phyloP scores from a whole-genome alignment of 2,113 vertebrate species.

The Lepidothrix coronata region DNA sequence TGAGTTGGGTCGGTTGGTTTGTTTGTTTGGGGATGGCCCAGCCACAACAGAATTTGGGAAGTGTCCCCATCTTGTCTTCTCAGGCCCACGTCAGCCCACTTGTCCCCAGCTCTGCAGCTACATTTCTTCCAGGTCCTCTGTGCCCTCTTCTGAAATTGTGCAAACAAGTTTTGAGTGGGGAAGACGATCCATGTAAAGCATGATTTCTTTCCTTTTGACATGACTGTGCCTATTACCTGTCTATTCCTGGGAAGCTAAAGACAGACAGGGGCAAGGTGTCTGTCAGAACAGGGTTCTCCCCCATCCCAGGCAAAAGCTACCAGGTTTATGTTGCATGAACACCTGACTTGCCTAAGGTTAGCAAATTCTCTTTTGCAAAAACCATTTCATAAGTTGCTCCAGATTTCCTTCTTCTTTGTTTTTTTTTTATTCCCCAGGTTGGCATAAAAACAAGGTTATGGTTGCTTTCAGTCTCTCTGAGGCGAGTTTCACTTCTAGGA shows the following conservation, averaged over 20 bases:
- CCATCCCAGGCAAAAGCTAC: not conserved
- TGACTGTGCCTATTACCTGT: not conserved
- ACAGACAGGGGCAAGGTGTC: not conserved
- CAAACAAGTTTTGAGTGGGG: not conserved
- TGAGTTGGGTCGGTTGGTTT: not conserved
- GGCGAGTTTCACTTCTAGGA: not conserved
- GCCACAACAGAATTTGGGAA: not conserved
- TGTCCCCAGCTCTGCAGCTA: not conserved
- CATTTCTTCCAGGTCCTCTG: not conserved
- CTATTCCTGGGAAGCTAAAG: not conserved
- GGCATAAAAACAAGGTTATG: not conserved
- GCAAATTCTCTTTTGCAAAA: not conserved
- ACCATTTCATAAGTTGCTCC: not conserved
- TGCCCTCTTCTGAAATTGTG: not conserved
- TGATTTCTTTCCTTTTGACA: not conserved
- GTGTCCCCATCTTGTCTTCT: not conserved
- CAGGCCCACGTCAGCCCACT: not conserved
- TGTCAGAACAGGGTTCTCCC: not conserved
- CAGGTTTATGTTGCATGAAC: not conserved
- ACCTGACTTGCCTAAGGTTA: not conserved
- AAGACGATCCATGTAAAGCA: not conserved
- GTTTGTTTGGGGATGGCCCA: not conserved
- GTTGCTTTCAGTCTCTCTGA: not conserved
- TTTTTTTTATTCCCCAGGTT: not conserved
- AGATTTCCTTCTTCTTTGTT: not conserved